A percentile compares a stretch with the other conserved stretches of the same genome.
These are phyloP conservation scores for Adelognathus sp. DNA, from an alignment of 2,888 invertebrate genomes.

Conservation along the genomic window DNA sequence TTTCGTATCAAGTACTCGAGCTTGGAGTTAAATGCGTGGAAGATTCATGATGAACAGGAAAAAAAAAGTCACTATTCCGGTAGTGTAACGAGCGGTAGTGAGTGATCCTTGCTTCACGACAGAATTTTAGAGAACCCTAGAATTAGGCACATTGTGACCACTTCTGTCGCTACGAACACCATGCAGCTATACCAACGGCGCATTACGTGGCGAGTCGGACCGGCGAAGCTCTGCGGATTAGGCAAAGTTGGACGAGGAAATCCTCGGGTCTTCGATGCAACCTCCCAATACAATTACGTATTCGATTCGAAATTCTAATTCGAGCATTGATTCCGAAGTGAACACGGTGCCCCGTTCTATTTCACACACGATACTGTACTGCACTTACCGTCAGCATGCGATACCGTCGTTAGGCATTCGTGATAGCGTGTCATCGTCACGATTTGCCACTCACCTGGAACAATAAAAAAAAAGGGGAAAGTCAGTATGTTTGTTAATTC, in stretches of 20 bases:
- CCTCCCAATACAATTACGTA: conserved; percentile 33
- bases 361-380: not conserved
- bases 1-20: too few relatives aligned
- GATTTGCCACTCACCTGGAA: conserved; percentile 43
- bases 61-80: too few relatives aligned
- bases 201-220: conserved; percentile 27
- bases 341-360: not conserved
- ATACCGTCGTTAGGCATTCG: not conserved
- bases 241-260: conserved; percentile 32
- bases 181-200: conserved; percentile 25
- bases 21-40: too few relatives aligned
- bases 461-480: conserved; percentile 8
- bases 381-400: conserved; percentile 14
- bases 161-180: conserved; percentile 11
- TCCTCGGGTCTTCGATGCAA: conserved; percentile 23
- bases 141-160: not conserved
- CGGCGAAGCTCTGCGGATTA: conserved; percentile 36
- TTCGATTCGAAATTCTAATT: conserved; percentile 24
- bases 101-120: too few relatives aligned
- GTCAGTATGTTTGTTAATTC: not conserved
- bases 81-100: too few relatives aligned
- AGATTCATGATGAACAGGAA: too few relatives aligned
- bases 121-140: too few relatives aligned
- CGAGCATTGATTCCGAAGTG: conserved; percentile 16
- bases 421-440: not conserved